These are phyloP conservation scores for Camelus bactrianus DNA, from an alignment of 2,113 vertebrate species.

Conservation along the genomic window DNA sequence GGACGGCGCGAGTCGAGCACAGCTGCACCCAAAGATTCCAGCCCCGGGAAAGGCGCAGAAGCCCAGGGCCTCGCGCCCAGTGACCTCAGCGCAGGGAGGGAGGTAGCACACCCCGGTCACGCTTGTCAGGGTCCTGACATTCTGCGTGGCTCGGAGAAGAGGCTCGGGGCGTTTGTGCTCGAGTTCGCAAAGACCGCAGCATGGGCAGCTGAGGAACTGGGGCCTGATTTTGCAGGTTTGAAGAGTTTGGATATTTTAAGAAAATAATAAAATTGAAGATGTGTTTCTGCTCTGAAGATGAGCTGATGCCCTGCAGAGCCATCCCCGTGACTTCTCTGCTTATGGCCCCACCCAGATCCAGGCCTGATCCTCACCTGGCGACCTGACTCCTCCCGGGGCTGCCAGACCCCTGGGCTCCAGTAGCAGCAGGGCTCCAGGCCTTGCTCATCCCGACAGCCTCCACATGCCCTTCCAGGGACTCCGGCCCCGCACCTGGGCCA, in stretches of 20 bases:
- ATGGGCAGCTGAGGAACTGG: accelerated
- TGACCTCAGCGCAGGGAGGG: accelerated
- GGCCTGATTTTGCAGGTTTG: neutral
- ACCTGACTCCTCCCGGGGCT: accelerated
- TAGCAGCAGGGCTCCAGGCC: neutral
- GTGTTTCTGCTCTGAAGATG: no score
- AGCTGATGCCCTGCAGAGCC: neutral
- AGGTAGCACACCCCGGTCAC: no score
- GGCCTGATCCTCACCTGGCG: no score
- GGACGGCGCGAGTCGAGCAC: no score
- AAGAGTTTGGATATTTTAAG: neutral
- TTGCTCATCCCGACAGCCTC: accelerated
- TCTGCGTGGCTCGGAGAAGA: accelerated
- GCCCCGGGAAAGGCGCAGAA: no score
- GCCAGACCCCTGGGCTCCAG: no score
- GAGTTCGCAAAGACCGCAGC: accelerated
- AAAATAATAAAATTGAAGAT: neutral
- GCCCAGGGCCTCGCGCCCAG: neutral
- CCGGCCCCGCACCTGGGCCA: accelerated
- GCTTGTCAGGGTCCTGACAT: neutral
- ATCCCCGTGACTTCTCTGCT: accelerated
- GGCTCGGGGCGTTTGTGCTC: neutral
- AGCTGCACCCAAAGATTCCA: neutral
- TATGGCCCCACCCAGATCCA: neutral
- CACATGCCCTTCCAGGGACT: accelerated